Conservation (phyloP, 2,888 invertebrate species). For the Hylaea fasciaria region DNA sequence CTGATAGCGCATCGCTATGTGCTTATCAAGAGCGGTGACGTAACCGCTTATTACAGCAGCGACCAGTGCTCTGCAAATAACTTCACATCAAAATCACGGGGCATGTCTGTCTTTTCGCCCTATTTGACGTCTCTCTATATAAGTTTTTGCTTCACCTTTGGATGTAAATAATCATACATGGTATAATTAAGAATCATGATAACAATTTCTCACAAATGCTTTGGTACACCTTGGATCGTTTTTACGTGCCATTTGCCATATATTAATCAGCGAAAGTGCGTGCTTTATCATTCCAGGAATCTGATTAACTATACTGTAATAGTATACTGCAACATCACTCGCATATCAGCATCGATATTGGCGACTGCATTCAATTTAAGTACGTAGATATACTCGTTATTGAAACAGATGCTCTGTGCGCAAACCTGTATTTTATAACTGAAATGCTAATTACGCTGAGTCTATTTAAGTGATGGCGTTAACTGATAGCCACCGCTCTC, state of each 20-base stretch:
- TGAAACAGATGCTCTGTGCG: conserved; percentile 2
- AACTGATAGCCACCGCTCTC: conserved; percentile 47
- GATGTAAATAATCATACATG: no score
- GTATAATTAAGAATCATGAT: neutral
- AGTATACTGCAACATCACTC: no score
- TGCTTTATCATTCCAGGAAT: conserved; percentile 11
- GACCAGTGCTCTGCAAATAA: conserved; percentile 2
- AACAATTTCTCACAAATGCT: neutral
- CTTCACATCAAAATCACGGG: neutral
- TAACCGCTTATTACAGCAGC: conserved; percentile 9
- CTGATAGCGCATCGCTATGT: conserved; percentile 5
- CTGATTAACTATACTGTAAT: neutral
- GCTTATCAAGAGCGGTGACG: conserved; percentile 11
- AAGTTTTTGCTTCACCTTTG: no score
- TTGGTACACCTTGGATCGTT: conserved; percentile 5
- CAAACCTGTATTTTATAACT: conserved; percentile 5
- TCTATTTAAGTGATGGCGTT: conserved; percentile 44
- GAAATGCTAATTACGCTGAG: conserved; percentile 29
- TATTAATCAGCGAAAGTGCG: conserved; percentile 7
- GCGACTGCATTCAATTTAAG: no score
- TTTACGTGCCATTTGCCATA: conserved; percentile 19
- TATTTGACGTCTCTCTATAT: no score
- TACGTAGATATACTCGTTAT: neutral
- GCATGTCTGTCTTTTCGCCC: neutral
- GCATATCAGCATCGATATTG: no score